Evolutionary conservation across 2,113 vertebrate species (phyloP).

Genomic region (Lophura nycthemera): DNA sequence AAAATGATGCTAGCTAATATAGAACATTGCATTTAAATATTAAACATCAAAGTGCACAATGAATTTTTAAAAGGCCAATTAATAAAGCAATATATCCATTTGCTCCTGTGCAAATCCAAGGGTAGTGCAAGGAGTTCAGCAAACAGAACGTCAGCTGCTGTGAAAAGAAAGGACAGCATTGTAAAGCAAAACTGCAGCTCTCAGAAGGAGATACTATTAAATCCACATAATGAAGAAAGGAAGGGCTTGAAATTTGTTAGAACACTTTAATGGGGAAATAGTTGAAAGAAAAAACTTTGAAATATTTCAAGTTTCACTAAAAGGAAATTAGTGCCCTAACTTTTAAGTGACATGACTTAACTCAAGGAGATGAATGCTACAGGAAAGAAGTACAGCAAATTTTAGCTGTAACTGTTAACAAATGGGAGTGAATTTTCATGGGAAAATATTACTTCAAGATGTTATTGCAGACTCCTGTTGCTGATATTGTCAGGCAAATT

Average conservation of each 20-base stretch:
- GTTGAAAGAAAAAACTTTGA: background rate
- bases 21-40: slow-evolving; percentile 75
- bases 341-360: background rate
- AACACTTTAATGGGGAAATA: background rate
- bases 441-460: background rate
- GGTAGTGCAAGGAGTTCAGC: slow-evolving; percentile 28
- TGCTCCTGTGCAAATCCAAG: slow-evolving; percentile 49
- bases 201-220: background rate
- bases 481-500: background rate
- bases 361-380: background rate
- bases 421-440: background rate
- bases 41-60: slow-evolving; percentile 70
- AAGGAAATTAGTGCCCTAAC: background rate
- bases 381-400: background rate
- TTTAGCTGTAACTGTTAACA: background rate
- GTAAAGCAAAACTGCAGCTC: background rate
- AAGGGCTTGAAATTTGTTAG: background rate
- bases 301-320: background rate
- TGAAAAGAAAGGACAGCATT: background rate
- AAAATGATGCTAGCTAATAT: slow-evolving; percentile 32
- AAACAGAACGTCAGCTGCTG: slow-evolving; percentile 21
- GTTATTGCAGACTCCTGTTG: background rate
- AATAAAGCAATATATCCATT: slow-evolving; percentile 50
- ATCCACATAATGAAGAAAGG: background rate
- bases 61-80: slow-evolving; percentile 75